Evolutionary conservation across 1,140 invertebrate genomes (phyloP).

Genomic region (Lepidurus apus): DNA sequence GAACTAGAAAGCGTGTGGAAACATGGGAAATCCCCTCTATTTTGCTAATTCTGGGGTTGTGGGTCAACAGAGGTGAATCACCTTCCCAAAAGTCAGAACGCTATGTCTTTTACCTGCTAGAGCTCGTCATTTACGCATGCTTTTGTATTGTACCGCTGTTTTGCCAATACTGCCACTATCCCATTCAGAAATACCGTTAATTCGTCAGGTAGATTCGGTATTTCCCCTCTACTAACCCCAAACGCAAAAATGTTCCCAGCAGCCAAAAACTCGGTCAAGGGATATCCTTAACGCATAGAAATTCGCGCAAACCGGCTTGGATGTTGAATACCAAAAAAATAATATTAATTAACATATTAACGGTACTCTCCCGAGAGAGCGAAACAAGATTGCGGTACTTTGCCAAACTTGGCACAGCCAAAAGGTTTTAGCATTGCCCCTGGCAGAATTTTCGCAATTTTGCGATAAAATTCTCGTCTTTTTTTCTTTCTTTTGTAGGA

Average conservation of each 20-base stretch:
- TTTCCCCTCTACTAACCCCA: neutral
- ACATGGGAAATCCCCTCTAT: neutral
- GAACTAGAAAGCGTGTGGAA: neutral
- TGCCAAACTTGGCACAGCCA: neutral
- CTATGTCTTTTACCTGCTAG: neutral
- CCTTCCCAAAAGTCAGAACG: neutral
- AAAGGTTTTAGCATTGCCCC: neutral
- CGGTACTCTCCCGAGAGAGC: neutral
- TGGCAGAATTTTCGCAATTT: neutral
- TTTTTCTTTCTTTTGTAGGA: too few species aligned
- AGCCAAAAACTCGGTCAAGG: neutral
- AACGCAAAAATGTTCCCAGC: neutral
- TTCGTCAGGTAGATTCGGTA: neutral
- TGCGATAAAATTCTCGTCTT: neutral
- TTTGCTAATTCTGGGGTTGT: conserved; percentile 5
- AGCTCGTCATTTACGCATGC: neutral
- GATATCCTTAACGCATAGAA: neutral
- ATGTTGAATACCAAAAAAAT: neutral
- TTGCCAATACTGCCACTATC: neutral
- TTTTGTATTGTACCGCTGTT: neutral
- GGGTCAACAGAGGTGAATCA: neutral
- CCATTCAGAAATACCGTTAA: neutral
- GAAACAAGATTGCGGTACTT: neutral
- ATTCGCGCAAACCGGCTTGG: neutral
- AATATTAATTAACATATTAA: conserved; percentile 1